These are phyloP conservation scores for Muntiacus reevesi DNA, from an alignment of 2,113 vertebrate species.

Conservation along the genomic window DNA sequence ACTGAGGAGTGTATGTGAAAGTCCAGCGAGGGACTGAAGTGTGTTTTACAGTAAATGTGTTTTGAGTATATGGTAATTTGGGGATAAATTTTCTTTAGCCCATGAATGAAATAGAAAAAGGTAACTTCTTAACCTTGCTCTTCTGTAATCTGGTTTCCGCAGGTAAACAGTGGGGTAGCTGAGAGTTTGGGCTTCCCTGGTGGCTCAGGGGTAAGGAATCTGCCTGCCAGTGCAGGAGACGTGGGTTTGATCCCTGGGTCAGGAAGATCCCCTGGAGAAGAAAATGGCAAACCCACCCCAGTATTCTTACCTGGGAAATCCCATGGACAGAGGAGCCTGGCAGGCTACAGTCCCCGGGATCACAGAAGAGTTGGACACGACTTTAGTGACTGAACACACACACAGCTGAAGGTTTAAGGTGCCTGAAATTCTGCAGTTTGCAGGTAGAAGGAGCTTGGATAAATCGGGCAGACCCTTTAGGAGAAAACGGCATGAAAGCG, in stretches of 20 bases:
- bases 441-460: background rate
- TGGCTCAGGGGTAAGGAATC: background rate
- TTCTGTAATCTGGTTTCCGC: background rate
- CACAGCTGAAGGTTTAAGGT: background rate
- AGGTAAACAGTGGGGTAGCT: background rate
- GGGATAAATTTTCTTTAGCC: background rate
- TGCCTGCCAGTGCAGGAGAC: background rate
- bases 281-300: background rate
- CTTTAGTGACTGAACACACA: background rate
- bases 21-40: accelerated
- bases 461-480: background rate
- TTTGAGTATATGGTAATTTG: background rate
- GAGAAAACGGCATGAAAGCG: background rate
- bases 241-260: background rate
- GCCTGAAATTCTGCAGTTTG: background rate
- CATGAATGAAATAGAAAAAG: background rate
- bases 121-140: background rate
- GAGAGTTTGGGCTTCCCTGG: background rate
- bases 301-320: background rate
- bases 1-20: background rate
- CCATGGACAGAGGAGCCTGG: background rate
- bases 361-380: background rate
- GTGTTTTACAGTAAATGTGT: background rate
- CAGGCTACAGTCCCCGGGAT: background rate
- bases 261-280: background rate